A percentile compares a stretch with the other conserved stretches of the same genome.
These are phyloP conservation scores for Ephydatia muelleri DNA, from an alignment of 37 sponge, comb jelly and placozoan species.

Conservation along the genomic window DNA sequence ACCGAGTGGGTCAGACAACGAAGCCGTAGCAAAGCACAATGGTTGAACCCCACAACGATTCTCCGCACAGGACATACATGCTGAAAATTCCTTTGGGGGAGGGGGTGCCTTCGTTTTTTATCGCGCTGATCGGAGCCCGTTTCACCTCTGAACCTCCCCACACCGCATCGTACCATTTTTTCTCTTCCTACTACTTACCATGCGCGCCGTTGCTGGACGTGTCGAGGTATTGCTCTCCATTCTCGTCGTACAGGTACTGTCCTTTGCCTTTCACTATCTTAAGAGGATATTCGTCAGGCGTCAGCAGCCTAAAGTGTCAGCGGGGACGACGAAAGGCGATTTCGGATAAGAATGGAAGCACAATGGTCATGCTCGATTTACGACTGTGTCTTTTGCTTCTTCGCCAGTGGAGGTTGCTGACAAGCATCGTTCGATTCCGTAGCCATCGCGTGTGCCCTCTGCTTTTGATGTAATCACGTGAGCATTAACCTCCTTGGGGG, in stretches of 20 bases:
- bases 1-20: background rate
- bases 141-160: background rate
- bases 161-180: background rate
- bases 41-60: no score
- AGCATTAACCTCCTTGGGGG: background rate
- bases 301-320: background rate
- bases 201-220: slow-evolving; percentile 86
- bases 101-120: no score
- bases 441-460: background rate
- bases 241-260: slow-evolving; percentile 78
- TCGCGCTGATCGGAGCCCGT: no score
- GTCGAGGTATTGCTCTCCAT: slow-evolving; percentile 79
- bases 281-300: slow-evolving; percentile 45
- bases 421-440: background rate
- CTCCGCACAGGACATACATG: no score
- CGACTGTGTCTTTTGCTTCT: background rate
- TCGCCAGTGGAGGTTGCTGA: background rate
- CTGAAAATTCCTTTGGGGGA: no score
- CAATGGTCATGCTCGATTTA: background rate
- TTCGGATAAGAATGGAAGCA: background rate
- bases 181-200: slow-evolving; percentile 41
- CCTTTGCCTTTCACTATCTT: slow-evolving; percentile 80
- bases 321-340: background rate
- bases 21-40: no score
- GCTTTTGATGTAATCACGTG: background rate